Conservation (phyloP, 2,797 vertebrate genomes). For the Mormyrus proboscirostris region DNA sequence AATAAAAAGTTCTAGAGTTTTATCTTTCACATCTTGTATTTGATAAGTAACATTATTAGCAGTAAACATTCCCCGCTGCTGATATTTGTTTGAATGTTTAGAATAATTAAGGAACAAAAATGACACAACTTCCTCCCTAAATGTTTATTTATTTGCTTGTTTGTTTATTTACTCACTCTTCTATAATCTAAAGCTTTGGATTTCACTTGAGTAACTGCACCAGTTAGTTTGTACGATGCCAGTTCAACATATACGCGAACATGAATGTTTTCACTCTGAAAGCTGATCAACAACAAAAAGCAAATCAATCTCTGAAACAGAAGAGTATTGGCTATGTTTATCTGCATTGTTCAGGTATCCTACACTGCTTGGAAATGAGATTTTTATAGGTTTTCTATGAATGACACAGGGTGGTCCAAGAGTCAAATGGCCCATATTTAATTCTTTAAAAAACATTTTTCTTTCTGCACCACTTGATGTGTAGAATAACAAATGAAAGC, state of each 20-base stretch:
- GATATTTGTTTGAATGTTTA: not conserved
- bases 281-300: not conserved
- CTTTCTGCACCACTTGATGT: not conserved
- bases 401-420: not conserved
- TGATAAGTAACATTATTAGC: not conserved
- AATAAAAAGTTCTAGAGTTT: not conserved
- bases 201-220: not conserved
- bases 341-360: not conserved
- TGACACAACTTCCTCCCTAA: not conserved
- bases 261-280: not conserved
- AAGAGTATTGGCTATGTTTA: conserved; percentile 50
- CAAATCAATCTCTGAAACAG: not conserved
- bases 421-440: not conserved
- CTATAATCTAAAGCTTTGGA: not conserved
- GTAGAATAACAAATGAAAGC: not conserved
- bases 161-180: not conserved
- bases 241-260: not conserved
- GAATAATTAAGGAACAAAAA: not conserved
- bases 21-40: not conserved
- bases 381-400: conserved; percentile 4
- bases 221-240: not conserved
- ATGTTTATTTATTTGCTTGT: not conserved
- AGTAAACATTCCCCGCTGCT: not conserved
- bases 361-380: not conserved
- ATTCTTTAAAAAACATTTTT: not conserved